phyloP scores from a whole-genome alignment of 1,140 invertebrate species.

The Eufriesea mexicana region DNA sequence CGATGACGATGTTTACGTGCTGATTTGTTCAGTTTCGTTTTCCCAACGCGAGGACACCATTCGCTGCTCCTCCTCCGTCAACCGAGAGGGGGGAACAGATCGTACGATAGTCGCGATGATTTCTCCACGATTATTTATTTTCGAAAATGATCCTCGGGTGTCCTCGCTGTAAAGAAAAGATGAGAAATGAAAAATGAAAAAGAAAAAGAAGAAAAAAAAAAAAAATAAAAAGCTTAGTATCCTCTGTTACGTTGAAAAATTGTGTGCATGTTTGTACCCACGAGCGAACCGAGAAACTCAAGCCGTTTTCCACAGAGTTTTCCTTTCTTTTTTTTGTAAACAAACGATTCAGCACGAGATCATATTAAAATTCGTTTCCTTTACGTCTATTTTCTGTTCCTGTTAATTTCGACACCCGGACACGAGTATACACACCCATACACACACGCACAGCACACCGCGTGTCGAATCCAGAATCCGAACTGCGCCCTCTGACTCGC shows the following conservation, averaged over 20 bases:
- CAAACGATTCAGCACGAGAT: conserved; percentile 69
- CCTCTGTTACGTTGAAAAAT: conserved; percentile 64
- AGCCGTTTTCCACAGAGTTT: not conserved
- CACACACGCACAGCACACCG: too few species aligned
- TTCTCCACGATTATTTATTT: not conserved
- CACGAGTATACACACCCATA: not conserved
- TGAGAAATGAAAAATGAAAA: too few species aligned
- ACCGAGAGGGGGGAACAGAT: not conserved
- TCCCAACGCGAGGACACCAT: conserved; percentile 18
- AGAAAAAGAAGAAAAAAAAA: too few species aligned
- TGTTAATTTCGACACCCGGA: conserved; percentile 53
- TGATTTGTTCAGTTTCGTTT: conserved; percentile 30
- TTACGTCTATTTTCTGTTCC: conserved; percentile 41
- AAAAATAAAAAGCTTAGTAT: not conserved
- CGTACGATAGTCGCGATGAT: not conserved
- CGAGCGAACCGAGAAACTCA: conserved; percentile 41
- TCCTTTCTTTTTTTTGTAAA: conserved; percentile 51
- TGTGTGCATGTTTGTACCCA: conserved; percentile 75
- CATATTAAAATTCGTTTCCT: conserved; percentile 70
- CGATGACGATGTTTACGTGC: conserved; percentile 39
- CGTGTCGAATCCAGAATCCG: conserved; percentile 52
- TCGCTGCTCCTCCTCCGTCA: not conserved
- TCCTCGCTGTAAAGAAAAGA: conserved; percentile 23
- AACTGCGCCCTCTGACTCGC: not conserved
- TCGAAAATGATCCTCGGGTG: not conserved